phyloP scores from a whole-genome alignment of 2,797 vertebrate species.

The Pipistrellus pygmaeus region DNA sequence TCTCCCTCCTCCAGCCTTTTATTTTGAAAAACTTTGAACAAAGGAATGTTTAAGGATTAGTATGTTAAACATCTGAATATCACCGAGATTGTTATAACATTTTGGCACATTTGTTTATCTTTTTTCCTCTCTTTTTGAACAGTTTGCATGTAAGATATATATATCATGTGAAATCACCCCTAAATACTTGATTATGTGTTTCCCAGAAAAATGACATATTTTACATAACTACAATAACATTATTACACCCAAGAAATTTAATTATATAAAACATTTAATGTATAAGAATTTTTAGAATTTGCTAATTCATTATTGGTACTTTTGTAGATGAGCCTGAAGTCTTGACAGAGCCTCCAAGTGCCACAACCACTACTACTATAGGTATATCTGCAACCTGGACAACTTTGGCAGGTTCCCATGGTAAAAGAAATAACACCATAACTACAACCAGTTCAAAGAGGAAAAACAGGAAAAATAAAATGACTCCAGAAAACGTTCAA shows the following conservation, averaged over 20 bases:
- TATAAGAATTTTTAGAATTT: slow-evolving; percentile 18
- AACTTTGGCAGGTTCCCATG: slow-evolving; percentile 89
- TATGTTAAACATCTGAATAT: not conserved
- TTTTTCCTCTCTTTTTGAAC: slow-evolving; percentile 1
- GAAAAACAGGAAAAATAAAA: slow-evolving; percentile 92
- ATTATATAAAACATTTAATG: not conserved
- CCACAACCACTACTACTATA: slow-evolving; percentile 91
- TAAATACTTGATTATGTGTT: slow-evolving; percentile 5
- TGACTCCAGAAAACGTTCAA: slow-evolving; percentile 88
- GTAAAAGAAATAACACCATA: slow-evolving; percentile 91
- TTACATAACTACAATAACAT: not conserved
- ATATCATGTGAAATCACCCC: not conserved
- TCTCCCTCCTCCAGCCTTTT: not conserved
- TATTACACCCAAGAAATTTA: slow-evolving; percentile 15
- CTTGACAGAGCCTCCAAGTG: slow-evolving; percentile 90
- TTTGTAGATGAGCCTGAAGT: slow-evolving; percentile 89
- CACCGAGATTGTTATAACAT: slow-evolving; percentile 21
- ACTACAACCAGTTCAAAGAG: slow-evolving; percentile 91
- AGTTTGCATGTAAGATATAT: not conserved
- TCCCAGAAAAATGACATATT: slow-evolving; percentile 30
- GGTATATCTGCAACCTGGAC: slow-evolving; percentile 92
- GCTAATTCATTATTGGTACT: slow-evolving; percentile 62
- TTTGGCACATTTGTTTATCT: not conserved
- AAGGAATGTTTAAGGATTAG: slow-evolving; percentile 19
- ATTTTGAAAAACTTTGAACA: slow-evolving; percentile 14